Conservation (phyloP, 2,888 invertebrate genomes). For the Stenchaetothrips biformis region DNA sequence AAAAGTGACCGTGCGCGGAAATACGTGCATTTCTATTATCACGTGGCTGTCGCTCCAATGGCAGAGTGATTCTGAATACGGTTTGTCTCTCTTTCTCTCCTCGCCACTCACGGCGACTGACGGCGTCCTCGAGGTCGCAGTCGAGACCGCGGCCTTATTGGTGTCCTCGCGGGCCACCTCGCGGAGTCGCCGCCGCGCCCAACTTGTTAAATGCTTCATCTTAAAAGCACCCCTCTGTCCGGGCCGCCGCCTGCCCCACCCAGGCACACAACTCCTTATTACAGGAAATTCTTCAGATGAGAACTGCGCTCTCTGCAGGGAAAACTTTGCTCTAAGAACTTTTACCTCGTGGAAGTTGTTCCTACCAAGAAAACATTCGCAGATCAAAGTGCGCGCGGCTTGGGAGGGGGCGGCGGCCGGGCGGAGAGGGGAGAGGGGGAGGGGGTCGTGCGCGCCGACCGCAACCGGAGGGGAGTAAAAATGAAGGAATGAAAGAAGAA, state of each 20-base stretch:
- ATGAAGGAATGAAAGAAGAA: conserved; percentile 23
- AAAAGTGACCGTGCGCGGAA: no score
- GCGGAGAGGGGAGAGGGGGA: neutral
- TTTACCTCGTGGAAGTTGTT: conserved; percentile 23
- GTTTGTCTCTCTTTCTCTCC: no score
- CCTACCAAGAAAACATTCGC: conserved; percentile 24
- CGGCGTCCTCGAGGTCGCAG: no score
- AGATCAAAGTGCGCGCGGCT: conserved; percentile 8
- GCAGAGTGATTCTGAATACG: no score
- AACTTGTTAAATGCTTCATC: conserved; percentile 21
- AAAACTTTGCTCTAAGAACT: conserved; percentile 21
- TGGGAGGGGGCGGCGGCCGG: no score
- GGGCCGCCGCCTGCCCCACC: neutral
- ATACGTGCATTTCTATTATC: no score
- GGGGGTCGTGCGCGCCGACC: neutral
- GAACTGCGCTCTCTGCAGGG: conserved; percentile 21
- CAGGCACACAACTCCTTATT: conserved; percentile 17
- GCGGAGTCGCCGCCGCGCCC: no score
- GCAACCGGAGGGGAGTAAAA: conserved; percentile 7
- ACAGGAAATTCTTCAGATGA: conserved; percentile 23
- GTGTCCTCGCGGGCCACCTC: no score
- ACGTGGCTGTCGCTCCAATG: no score
- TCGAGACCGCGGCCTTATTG: no score
- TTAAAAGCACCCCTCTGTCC: neutral
- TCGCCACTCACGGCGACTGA: no score